Evolutionary conservation across 1,140 invertebrate species (phyloP).

Genomic region (Leptopilina boulardi): DNA sequence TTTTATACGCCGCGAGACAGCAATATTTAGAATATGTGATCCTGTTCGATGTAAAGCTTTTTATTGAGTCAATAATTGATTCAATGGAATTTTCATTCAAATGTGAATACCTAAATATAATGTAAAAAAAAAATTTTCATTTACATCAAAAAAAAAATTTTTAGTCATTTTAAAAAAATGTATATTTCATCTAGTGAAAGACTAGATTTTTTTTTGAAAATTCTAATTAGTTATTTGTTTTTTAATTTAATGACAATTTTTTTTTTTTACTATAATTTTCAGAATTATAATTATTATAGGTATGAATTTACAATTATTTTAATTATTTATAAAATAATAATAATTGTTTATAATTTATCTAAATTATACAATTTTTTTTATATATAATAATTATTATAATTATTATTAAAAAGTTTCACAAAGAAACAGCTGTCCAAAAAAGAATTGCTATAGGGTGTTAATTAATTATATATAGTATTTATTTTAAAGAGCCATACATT

Average conservation of each 20-base stretch:
- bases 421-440: constrained; percentile 26
- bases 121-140: constrained; percentile 3
- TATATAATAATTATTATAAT: too few relatives aligned
- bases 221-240: neutral
- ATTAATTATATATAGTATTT: neutral
- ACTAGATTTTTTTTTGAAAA: neutral
- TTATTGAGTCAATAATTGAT: neutral
- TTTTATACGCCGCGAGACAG: constrained; percentile 28
- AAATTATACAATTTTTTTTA: too few relatives aligned
- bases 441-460: neutral
- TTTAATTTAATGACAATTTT: too few relatives aligned
- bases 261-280: too few relatives aligned
- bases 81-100: neutral
- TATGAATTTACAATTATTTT: too few relatives aligned
- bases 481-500: constrained; percentile 24
- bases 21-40: neutral
- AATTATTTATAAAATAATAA: too few relatives aligned
- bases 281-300: too few relatives aligned
- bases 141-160: neutral
- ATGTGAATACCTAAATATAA: constrained; percentile 1
- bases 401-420: constrained; percentile 27
- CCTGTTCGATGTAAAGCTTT: neutral
- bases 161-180: neutral
- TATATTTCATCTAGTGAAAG: neutral
- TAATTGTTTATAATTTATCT: too few relatives aligned